phyloP scores from a whole-genome alignment of 2,113 vertebrate species.

The Neofelis nebulosa region DNA sequence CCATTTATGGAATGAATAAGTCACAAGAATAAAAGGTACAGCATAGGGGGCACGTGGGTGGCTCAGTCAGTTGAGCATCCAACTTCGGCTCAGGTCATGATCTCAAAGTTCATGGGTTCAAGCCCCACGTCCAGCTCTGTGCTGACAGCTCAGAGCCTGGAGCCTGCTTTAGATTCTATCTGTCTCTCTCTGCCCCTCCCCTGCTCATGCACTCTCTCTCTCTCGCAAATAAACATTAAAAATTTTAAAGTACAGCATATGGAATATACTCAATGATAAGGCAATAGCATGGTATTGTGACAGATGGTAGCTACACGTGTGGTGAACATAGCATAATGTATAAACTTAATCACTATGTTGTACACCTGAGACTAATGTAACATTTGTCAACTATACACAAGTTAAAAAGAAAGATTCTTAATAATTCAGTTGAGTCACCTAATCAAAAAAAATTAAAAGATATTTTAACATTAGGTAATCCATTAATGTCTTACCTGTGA shows the following conservation, averaged over 20 bases:
- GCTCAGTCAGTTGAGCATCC: no score
- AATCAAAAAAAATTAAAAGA: background rate
- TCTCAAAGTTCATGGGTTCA: no score
- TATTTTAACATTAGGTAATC: background rate
- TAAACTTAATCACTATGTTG: background rate
- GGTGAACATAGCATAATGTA: background rate
- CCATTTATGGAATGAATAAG: background rate
- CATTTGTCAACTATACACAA: background rate
- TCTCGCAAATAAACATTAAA: no score
- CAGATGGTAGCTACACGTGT: background rate
- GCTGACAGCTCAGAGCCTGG: no score
- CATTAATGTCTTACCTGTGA: background rate
- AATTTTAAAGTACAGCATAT: background rate
- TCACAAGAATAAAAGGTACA: background rate
- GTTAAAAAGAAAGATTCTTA: background rate
- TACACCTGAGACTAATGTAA: background rate
- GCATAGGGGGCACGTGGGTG: background rate
- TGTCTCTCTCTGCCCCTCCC: no score
- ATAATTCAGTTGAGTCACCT: background rate
- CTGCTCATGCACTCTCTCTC: no score
- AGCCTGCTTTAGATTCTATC: no score
- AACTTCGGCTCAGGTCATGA: no score
- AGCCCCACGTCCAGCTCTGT: no score
- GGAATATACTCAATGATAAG: background rate
- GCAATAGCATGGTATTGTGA: background rate